phyloP scores from a whole-genome alignment of 2,888 invertebrate genomes.

The Oscheius myriophilus region DNA sequence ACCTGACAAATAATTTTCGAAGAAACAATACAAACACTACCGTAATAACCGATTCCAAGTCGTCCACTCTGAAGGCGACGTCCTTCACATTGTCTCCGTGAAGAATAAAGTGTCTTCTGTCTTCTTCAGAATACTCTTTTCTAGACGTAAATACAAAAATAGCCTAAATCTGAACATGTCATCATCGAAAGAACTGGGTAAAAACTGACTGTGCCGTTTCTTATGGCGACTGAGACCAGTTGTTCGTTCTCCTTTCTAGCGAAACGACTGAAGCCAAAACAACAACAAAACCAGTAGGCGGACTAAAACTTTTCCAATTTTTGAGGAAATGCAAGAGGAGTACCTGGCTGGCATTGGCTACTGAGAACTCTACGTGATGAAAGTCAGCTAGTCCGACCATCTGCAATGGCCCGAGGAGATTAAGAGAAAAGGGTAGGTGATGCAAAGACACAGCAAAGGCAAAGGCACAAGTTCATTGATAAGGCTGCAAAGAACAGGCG shows the following conservation, averaged over 20 bases:
- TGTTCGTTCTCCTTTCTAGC: conserved; percentile 44
- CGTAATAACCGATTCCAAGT: conserved; percentile 85
- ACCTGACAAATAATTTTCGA: conserved; percentile 3
- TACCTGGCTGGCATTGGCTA: conserved; percentile 63
- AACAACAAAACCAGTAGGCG: conserved; percentile 66
- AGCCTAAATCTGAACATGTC: conserved; percentile 77
- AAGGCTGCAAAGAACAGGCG: no score
- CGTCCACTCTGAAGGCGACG: conserved; percentile 91
- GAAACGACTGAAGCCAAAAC: conserved; percentile 64
- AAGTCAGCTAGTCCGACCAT: conserved; percentile 33
- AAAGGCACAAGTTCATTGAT: no score
- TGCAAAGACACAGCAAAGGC: no score
- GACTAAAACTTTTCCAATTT: no score
- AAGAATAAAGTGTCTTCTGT: conserved; percentile 81
- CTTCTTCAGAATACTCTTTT: conserved; percentile 76
- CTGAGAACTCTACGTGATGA: conserved; percentile 62
- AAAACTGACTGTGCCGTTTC: conserved; percentile 55
- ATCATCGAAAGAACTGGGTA: not conserved
- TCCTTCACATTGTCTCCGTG: conserved; percentile 98
- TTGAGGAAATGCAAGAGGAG: not conserved
- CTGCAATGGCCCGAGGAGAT: not conserved
- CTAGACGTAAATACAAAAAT: conserved; percentile 89
- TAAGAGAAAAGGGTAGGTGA: no score
- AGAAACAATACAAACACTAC: conserved; percentile 35
- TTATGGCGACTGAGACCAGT: conserved; percentile 51